A percentile compares a stretch with the other conserved stretches of the same genome.
Conservation (phyloP, 2,888 invertebrate species). For the Physocephala rufipes region DNA sequence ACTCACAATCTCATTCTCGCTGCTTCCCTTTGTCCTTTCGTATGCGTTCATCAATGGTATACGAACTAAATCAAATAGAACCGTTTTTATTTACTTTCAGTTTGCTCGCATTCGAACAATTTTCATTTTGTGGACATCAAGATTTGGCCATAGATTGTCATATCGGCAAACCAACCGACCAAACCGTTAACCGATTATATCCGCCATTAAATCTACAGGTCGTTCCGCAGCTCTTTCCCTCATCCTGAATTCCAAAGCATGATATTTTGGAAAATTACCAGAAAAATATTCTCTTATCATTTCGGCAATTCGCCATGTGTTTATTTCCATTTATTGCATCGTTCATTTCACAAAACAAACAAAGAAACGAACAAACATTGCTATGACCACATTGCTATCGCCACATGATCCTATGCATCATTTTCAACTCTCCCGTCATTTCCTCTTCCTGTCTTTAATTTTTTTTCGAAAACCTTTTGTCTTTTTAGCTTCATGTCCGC, state of each 20-base stretch:
- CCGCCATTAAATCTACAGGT: conserved; percentile 34
- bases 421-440: not conserved
- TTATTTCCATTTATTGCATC: not conserved
- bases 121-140: conserved; percentile 3
- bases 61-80: conserved; percentile 26
- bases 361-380: conserved; percentile 20
- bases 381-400: conserved; percentile 27
- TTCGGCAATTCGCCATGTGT: not conserved
- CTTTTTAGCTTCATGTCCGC: not conserved
- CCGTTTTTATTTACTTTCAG: conserved; percentile 15
- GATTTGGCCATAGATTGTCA: not conserved
- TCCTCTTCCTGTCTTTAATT: not conserved
- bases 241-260: not conserved
- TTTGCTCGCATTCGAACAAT: no score
- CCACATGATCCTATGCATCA: conserved; percentile 22
- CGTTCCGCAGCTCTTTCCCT: conserved; percentile 3
- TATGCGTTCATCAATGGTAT: not conserved
- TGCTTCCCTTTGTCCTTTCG: no score
- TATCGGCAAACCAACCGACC: conserved; percentile 21
- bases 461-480: no score
- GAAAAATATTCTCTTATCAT: conserved; percentile 21
- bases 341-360: no score
- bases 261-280: conserved; percentile 33
- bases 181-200: conserved; percentile 16
- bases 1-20: no score